A percentile compares a stretch with the other conserved stretches of the same genome.
These are phyloP conservation scores for Scelioninae gen. 2 DNA, from an alignment of 2,888 invertebrate genomes.

Conservation along the genomic window DNA sequence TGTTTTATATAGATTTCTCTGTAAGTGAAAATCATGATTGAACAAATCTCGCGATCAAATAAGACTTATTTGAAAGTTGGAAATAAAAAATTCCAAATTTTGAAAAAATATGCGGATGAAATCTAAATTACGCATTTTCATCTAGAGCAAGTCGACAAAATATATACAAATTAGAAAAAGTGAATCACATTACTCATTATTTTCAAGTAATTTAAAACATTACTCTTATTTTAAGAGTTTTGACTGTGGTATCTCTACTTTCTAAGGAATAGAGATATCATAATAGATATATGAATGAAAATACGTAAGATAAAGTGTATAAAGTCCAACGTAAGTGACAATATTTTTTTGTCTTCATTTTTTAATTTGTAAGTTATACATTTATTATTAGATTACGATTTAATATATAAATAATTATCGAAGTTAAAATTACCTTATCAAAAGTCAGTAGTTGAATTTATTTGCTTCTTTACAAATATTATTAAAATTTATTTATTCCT, in stretches of 20 bases:
- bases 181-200: slow-evolving; percentile 16
- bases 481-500: no score
- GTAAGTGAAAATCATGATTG: slow-evolving; percentile 47
- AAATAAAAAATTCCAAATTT: background rate
- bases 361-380: no score
- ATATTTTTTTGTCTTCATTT: slow-evolving; percentile 16
- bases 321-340: slow-evolving; percentile 15
- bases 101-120: slow-evolving; percentile 8
- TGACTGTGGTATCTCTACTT: slow-evolving; percentile 20
- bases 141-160: slow-evolving; percentile 1
- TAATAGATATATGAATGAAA: slow-evolving; percentile 37
- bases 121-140: slow-evolving; percentile 2
- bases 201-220: slow-evolving; percentile 38
- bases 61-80: slow-evolving; percentile 23
- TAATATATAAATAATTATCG: no score
- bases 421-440: no score
- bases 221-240: slow-evolving; percentile 38
- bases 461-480: no score
- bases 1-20: slow-evolving; percentile 38
- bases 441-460: no score
- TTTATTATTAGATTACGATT: no score
- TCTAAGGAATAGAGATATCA: slow-evolving; percentile 11
- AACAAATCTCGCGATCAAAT: slow-evolving; percentile 24
- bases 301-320: slow-evolving; percentile 15
- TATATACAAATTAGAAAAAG: slow-evolving; percentile 9